Evolutionary conservation across 2,797 vertebrate genomes (phyloP).

Genomic region (Pangasius macronema): DNA sequence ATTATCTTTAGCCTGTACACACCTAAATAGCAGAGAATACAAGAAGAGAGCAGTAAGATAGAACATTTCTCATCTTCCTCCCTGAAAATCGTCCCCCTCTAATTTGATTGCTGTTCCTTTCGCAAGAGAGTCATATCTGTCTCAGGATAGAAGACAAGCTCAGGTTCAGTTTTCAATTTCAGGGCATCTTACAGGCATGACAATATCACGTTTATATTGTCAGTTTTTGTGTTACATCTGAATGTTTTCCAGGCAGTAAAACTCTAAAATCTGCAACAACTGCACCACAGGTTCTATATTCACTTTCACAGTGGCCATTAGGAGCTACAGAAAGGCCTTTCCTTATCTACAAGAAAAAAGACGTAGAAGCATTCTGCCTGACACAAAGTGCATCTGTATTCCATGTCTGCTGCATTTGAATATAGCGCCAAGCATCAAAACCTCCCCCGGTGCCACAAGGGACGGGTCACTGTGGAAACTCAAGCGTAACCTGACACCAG

Average conservation of each 20-base stretch:
- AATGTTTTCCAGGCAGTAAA: slow-evolving; percentile 8
- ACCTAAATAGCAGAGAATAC: not conserved
- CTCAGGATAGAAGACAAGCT: slow-evolving; percentile 3
- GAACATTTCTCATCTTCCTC: not conserved
- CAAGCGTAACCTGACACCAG: slow-evolving; percentile 59
- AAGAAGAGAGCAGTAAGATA: not conserved
- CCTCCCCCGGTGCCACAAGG: slow-evolving; percentile 33
- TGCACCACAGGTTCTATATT: slow-evolving; percentile 20
- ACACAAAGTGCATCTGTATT: slow-evolving; percentile 45
- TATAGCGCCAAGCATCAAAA: slow-evolving; percentile 48
- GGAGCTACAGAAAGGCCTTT: slow-evolving; percentile 37
- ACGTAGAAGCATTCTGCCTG: slow-evolving; percentile 37
- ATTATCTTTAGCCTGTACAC: not conserved
- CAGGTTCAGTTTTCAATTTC: not conserved
- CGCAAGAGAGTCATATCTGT: not conserved
- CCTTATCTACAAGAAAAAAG: slow-evolving; percentile 42
- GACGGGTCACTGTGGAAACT: slow-evolving; percentile 58
- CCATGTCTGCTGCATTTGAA: slow-evolving; percentile 41
- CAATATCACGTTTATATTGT: not conserved
- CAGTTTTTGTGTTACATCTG: not conserved
- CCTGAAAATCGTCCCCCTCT: not conserved
- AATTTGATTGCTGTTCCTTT: not conserved
- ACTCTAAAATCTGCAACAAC: slow-evolving; percentile 15
- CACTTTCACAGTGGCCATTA: slow-evolving; percentile 36
- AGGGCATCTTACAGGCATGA: slow-evolving; percentile 2